These are phyloP conservation scores for Falcaria lacertinaria DNA, from an alignment of 2,888 invertebrate genomes.

Conservation along the genomic window DNA sequence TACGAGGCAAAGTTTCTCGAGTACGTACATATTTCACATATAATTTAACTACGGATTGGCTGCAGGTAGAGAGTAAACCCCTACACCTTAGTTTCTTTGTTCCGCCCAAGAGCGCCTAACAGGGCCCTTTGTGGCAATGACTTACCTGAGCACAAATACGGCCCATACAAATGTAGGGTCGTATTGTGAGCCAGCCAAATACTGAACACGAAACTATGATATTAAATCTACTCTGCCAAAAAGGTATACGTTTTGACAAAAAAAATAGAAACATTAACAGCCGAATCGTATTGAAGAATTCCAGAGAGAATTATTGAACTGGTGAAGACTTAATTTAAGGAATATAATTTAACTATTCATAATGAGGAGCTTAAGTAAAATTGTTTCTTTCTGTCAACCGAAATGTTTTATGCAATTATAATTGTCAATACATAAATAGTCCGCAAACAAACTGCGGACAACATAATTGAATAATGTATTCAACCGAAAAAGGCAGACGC, in stretches of 20 bases:
- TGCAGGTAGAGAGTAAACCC: conserved; percentile 18
- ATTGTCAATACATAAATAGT: not conserved
- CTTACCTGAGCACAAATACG: conserved; percentile 27
- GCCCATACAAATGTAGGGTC: conserved; percentile 18
- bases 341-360: no score
- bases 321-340: no score
- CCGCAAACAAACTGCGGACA: not conserved
- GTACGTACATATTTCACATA: conserved; percentile 4
- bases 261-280: no score
- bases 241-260: not conserved
- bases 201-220: conserved; percentile 9
- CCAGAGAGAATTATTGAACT: no score
- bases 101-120: conserved; percentile 15
- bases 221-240: not conserved
- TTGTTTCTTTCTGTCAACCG: not conserved
- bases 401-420: not conserved
- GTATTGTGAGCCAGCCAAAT: conserved; percentile 17
- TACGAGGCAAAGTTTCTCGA: not conserved
- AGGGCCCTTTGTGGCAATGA: conserved; percentile 19
- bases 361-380: not conserved
- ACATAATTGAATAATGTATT: not conserved
- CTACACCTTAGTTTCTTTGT: conserved; percentile 28
- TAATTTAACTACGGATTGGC: conserved; percentile 21
- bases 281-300: no score
- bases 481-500: not conserved